Conservation (phyloP, 2,888 invertebrate genomes). For the Gibbula magus region DNA sequence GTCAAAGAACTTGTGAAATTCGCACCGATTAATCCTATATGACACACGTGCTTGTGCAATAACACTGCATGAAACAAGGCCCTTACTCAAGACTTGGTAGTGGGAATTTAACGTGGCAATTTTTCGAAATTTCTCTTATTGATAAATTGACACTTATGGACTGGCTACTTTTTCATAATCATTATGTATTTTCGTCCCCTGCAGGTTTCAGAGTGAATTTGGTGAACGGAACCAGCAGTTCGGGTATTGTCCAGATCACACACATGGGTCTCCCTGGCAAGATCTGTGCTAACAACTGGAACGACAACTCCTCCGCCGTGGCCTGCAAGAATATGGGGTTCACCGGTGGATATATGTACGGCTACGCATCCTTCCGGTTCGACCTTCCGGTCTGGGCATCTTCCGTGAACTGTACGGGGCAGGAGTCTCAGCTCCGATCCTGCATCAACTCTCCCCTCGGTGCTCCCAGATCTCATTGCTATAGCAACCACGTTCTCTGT, state of each 20-base stretch:
- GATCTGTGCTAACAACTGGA: conserved; percentile 86
- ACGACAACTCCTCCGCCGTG: conserved; percentile 82
- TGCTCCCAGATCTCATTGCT: conserved; percentile 59
- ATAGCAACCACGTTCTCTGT: conserved; percentile 45
- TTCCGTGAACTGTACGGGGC: conserved; percentile 58
- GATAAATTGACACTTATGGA: too few relatives aligned
- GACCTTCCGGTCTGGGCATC: conserved; percentile 79
- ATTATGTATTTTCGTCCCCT: too few relatives aligned
- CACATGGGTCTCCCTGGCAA: conserved; percentile 66
- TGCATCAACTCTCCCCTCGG: conserved; percentile 31
- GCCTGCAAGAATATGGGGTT: conserved; percentile 58
- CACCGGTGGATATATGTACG: conserved; percentile 55
- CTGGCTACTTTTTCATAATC: too few relatives aligned
- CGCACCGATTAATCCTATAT: too few relatives aligned
- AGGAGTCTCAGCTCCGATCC: conserved; percentile 50
- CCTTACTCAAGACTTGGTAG: too few relatives aligned
- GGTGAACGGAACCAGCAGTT: conserved; percentile 51
- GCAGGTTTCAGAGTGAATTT: conserved; percentile 24
- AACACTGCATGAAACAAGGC: too few relatives aligned
- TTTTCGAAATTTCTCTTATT: too few relatives aligned
- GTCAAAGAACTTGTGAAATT: too few relatives aligned
- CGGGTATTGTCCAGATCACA: conserved; percentile 55
- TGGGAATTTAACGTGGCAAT: too few relatives aligned
- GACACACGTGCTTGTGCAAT: too few relatives aligned
- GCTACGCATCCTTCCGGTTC: conserved; percentile 23